Base-by-base conservation (phyloP, 1,140 invertebrate genomes). In the Antheraea pernyi region DNA sequence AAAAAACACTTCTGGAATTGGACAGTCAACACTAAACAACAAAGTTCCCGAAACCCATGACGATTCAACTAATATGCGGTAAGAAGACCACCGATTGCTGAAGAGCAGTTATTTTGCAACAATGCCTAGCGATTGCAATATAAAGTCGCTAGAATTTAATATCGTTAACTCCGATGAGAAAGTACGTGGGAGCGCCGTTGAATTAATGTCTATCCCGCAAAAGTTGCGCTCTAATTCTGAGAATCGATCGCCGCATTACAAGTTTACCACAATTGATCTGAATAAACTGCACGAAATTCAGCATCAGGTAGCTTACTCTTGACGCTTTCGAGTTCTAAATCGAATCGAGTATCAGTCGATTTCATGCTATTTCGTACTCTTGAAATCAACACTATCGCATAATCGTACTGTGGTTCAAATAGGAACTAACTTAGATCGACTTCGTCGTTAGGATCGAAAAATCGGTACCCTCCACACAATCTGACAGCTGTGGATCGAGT, bases 51-150 rank as follows among this genome's bases (percentile, higher is more conserved):
- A 66, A 42, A 42, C 39, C 39, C 39, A 42, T 7, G 7, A 42
- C 2, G 22, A 30, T 30, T 30, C 22, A 30, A 30, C 4, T 30
- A 30, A 30, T 30, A 30, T 30, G 22, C 22, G 22, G 22, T 4
- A 30, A 30, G 22, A 30, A 65, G 62, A 69, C 10, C 68, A 70
- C 60, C 59, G 48, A 19, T 42, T 65, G 36, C 19, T 73, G 11
- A 60, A 70, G 13, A 69, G 73, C 5, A 74, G 63, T 46, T 74
- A 71, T 39, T 61, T 74, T 7, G 73, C 60, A 19, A 71, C 67
- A 11, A 69, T 74, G 6, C 69, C 73, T 3, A 19, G 59, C 1
- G 66, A 70, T 59, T 74, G 73, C 46, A 65, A 19, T 36, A 19
- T 74, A n/a, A 13, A 69, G 9, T 66, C 73, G 13, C 16, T 42